Evolutionary conservation across 2,888 invertebrate species (phyloP), one percentile per base, ranked within the genome.

Genomic region (Selenia dentaria): DNA sequence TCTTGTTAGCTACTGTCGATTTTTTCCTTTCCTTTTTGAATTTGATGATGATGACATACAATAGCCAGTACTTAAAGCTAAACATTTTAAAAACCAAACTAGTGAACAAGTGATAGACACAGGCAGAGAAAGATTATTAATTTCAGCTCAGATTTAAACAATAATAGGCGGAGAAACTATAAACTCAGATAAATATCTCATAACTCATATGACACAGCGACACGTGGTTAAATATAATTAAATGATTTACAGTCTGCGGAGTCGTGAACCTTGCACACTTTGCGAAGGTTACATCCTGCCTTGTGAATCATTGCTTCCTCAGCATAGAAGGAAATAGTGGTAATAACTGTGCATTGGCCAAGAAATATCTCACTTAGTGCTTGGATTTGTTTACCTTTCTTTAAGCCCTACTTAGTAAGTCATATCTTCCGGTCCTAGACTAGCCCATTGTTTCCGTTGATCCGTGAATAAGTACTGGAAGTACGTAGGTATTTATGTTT

Each of bases 281-380:
- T 51, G 44, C 56, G 69, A 82, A 83, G 83, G 79, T 78, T 74
- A 79, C 65, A 79, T 84, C 83, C 83, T 83, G 80, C 59, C 68
- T 67, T 52, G 61, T 76, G 76, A 76, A 59, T 75, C 71, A 73
- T 51, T 48, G 67, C 59, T 73, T 73, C 75, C 72, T 67, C 44
- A 26, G 35, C 37, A 13, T 10, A 39, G 33, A 52, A 54, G 51
- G 48, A 56, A 54, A 50, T 48, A 29, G 38, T 34, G 14, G 24
- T 35, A 33, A 52, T 44, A 52, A 45, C 44, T 38, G 42, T 37
- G 13, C 33, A 18, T 28, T 36, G 22, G 26, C 25, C 38, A 29
- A 35, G 28, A 16, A 37, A 27, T 22, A 26, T 31, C 25, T 26
- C 24, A 6, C n/a, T n/a, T n/a, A 20, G 0, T 14, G 13, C 20